Evolutionary conservation across 2,113 vertebrate species (phyloP), one percentile per base, ranked within the genome.

Genomic region (Triplophysa rosa): DNA sequence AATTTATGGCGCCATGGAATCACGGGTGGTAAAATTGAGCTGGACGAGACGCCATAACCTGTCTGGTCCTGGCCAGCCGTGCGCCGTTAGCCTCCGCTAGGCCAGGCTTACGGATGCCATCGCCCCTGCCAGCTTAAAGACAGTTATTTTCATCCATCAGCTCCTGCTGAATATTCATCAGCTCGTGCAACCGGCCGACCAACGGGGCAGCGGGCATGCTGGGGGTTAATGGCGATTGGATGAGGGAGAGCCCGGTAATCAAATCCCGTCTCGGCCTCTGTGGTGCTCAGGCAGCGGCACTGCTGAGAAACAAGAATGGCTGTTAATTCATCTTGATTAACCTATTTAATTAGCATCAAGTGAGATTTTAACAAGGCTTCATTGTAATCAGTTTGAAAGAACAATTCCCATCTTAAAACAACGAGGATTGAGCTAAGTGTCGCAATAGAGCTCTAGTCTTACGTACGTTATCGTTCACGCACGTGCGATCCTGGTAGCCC

Each of bases 301-400:
- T 26, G 42, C 68, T 67, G 67, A 75, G 79, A 76, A 58, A 62
- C 72, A 63, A 69, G 74, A 82, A 84, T 64, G 77, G 64, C 73
- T 72, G 71, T 81, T 87, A 85, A 87, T 86, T 85, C 80, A 82
- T 80, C 74, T 73, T 83, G 81, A 86, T 84, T 84, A 83, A 82
- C 77, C 84, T 65, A 70, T 81, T 82, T 84, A 84, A 87, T 85
- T 78, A 84, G 82, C 76, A 79, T 86, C 79, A 86, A 84, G 80
- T 68, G 71, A 75, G 76, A 71, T 77, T 82, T 84, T 84, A 82
- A 84, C 78, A 61, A 82, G 80, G 66, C 58, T 59, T 82, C 70
- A 78, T 81, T 79, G 82, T 85, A 85, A 85, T 85, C 75, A 85
- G 76, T 75, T 82, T 79, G 59, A 78, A 75, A 73, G 81, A 82